Conservation (phyloP, 2,888 invertebrate species). For the Oscheius sp. region DNA sequence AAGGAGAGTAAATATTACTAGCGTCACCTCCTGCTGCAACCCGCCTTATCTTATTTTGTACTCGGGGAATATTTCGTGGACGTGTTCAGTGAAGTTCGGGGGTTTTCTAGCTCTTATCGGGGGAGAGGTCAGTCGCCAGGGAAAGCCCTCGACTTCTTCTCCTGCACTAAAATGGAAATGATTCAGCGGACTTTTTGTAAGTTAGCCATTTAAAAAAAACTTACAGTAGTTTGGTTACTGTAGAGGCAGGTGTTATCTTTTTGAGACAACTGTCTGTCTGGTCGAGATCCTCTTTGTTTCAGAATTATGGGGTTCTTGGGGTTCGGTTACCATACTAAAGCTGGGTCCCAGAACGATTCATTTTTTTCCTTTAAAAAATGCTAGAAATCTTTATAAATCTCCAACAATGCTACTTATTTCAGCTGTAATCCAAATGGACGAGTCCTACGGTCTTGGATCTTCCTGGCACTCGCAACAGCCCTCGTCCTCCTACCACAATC, state of each 20-base stretch:
- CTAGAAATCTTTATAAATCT: no score
- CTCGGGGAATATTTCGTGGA: conserved; percentile 10
- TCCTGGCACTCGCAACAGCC: conserved; percentile 20
- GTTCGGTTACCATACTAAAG: no score
- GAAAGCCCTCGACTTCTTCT: neutral
- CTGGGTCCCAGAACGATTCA: no score
- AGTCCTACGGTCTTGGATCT: conserved; percentile 9
- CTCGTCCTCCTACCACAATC: conserved; percentile 32
- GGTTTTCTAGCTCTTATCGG: neutral
- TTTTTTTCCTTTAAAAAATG: no score
- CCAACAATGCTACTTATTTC: neutral
- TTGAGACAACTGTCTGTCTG: neutral
- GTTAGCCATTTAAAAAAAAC: neutral
- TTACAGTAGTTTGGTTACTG: neutral
- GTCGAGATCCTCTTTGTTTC: no score
- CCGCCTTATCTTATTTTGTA: conserved; percentile 5
- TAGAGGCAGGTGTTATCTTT: no score
- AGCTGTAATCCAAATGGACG: conserved; percentile 37
- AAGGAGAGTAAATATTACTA: neutral
- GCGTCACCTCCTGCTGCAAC: no score
- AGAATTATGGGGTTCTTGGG: no score
- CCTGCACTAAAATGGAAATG: neutral
- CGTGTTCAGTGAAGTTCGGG: neutral
- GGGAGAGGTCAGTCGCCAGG: neutral
- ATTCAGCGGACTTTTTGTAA: conserved; percentile 18